Base-by-base conservation (phyloP, 2,888 invertebrate species). In the Diarsia brunnea region DNA sequence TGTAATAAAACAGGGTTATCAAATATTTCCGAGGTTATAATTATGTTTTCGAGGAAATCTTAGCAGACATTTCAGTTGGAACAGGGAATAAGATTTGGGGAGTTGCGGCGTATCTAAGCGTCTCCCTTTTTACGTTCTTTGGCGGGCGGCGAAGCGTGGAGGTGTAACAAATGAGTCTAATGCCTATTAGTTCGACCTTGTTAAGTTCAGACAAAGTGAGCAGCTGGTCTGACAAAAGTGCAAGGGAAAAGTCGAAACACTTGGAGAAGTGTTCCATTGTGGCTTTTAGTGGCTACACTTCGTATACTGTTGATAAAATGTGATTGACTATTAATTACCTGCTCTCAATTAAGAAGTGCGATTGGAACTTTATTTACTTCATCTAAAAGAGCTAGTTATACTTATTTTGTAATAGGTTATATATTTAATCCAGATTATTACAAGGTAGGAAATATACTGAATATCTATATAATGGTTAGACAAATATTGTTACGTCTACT, bases 181-280 rank as follows among this genome's bases (percentile, higher is more conserved):
- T 93, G 94, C 94, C 94, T 94, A 94, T 94, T 94, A 94, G 94
- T 94, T 94, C 94, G 94, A 94, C 94, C 93, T 94, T 94, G 94
- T 94, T 94, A 94, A 94, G 94, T 94, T 93, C 93, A 92, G 93
- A 94, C 93, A 93, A 93, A 94, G 94, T 92, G 93, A 92, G 91
- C 92, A 89, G 90, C 91, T 91, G 91, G 87, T 90, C 91, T 89
- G 90, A 91, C 89, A 90, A 92, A 92, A 92, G 90, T 91, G 91
- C 90, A 91, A 91, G 85, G 89, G 89, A 90, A 91, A 93, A 92
- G 90, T 91, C 91, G 90, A 90, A 91, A 90, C 84, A 87, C 84
- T 90, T 84, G 77, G 76, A 79, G 75, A 84, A 87, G 79, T 83
- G 75, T 87, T 89, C 82, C 79, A 82, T 84, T 85, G 82, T 87